phyloP scores from a whole-genome alignment of 2,797 vertebrate species.

The Sardinella longiceps region DNA sequence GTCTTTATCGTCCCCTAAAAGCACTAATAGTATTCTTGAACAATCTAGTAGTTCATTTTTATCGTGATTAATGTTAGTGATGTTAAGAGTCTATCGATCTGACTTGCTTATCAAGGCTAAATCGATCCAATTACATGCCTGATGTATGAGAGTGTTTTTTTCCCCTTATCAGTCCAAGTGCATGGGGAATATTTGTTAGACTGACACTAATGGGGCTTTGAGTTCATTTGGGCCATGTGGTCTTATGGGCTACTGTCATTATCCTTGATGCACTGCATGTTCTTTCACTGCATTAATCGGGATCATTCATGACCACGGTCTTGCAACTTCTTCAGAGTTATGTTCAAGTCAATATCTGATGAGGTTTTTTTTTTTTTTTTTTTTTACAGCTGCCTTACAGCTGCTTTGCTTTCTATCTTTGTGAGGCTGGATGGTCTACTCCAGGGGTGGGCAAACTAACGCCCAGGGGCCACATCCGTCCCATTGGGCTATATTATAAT shows the following conservation, averaged over 20 bases:
- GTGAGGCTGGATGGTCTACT: not conserved
- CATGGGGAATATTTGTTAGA: not conserved
- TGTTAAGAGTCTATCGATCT: slow-evolving; percentile 40
- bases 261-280: not conserved
- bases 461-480: no score
- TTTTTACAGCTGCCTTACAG: not conserved
- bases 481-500: no score
- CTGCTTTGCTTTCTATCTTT: not conserved
- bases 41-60: slow-evolving; percentile 14
- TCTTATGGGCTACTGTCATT: not conserved
- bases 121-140: slow-evolving; percentile 22
- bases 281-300: not conserved
- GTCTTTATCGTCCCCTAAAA: not conserved
- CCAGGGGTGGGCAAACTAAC: no score
- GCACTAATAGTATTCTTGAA: not conserved
- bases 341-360: not conserved
- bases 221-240: not conserved
- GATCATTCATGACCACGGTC: not conserved
- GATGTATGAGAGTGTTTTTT: not conserved
- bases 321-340: not conserved
- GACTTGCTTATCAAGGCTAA: slow-evolving; percentile 25
- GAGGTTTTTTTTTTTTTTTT: not conserved
- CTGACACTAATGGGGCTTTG: not conserved
- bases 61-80: slow-evolving; percentile 52
- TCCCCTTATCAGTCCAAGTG: not conserved